These are phyloP conservation scores for Chelonus formosanus DNA, from an alignment of 2,888 invertebrate species.

Conservation along the genomic window DNA sequence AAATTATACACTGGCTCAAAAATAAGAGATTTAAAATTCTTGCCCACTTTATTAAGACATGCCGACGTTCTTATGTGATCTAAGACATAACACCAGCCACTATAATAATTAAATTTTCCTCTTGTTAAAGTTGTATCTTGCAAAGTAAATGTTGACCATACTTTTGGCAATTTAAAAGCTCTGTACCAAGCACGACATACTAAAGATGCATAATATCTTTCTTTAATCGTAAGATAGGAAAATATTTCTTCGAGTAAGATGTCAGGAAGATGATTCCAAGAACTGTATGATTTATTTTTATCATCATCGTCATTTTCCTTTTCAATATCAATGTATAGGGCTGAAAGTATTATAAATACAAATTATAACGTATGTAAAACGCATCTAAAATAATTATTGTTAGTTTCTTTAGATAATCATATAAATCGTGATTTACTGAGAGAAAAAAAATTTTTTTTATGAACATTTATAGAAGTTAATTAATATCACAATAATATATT, in stretches of 20 bases:
- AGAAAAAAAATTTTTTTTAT: too few relatives aligned
- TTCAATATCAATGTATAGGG: conserved; percentile 56
- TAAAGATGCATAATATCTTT: conserved; percentile 79
- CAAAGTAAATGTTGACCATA: conserved; percentile 80
- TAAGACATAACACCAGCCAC: conserved; percentile 81
- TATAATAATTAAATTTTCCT: conserved; percentile 80
- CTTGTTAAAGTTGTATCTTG: conserved; percentile 79
- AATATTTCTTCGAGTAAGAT: conserved; percentile 79
- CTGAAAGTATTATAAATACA: conserved; percentile 7
- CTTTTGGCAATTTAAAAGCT: conserved; percentile 76
- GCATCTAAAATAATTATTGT: background rate
- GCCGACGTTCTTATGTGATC: conserved; percentile 78
- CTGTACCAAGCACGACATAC: conserved; percentile 75
- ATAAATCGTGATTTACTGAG: too few relatives aligned
- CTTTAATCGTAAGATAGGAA: conserved; percentile 72
- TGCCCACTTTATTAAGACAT: conserved; percentile 76
- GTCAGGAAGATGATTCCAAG: conserved; percentile 77
- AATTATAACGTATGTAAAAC: too few relatives aligned
- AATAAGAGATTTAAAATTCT: conserved; percentile 72
- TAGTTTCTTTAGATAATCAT: too few relatives aligned
- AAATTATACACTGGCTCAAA: conserved; percentile 81
- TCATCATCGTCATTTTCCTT: conserved; percentile 64
- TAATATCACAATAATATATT: conserved; percentile 17
- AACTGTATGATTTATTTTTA: conserved; percentile 65
- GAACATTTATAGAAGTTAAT: background rate